Conservation (phyloP, 1,140 invertebrate genomes). For the Pseudomyrmex dendroicus region DNA sequence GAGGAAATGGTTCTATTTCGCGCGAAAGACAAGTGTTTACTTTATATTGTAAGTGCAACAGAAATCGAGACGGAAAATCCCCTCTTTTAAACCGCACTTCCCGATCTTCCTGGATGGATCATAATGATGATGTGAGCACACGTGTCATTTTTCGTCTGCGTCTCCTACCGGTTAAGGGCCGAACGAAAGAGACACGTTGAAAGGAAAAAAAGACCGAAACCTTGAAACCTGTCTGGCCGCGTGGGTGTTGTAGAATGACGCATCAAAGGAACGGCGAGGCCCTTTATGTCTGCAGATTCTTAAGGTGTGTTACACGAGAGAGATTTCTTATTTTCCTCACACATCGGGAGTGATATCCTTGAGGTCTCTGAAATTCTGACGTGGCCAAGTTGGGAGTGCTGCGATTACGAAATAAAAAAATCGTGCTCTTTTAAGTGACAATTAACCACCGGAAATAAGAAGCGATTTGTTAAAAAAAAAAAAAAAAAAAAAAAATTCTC, state of each 20-base stretch:
- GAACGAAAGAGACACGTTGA: slow-evolving; percentile 43
- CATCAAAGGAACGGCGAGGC: slow-evolving; percentile 37
- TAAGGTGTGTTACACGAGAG: slow-evolving; percentile 24
- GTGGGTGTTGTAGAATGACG: slow-evolving; percentile 51
- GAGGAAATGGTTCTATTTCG: not conserved
- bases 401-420: not conserved
- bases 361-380: slow-evolving; percentile 9
- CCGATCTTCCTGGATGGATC: not conserved
- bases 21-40: not conserved
- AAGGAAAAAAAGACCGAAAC: slow-evolving; percentile 27
- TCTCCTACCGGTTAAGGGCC: slow-evolving; percentile 19
- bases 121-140: slow-evolving; percentile 19
- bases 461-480: too few species aligned
- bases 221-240: slow-evolving; percentile 42
- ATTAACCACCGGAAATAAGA: too few species aligned
- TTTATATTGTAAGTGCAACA: not conserved
- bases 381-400: not conserved
- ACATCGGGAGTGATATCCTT: not conserved
- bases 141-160: slow-evolving; percentile 22
- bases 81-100: slow-evolving; percentile 8
- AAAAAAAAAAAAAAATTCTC: too few species aligned
- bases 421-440: too few species aligned
- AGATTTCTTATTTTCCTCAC: slow-evolving; percentile 1
- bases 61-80: slow-evolving; percentile 23
- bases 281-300: slow-evolving; percentile 50